Evolutionary conservation across 2,888 invertebrate species (phyloP).

Genomic region (Oligia latruncula): DNA sequence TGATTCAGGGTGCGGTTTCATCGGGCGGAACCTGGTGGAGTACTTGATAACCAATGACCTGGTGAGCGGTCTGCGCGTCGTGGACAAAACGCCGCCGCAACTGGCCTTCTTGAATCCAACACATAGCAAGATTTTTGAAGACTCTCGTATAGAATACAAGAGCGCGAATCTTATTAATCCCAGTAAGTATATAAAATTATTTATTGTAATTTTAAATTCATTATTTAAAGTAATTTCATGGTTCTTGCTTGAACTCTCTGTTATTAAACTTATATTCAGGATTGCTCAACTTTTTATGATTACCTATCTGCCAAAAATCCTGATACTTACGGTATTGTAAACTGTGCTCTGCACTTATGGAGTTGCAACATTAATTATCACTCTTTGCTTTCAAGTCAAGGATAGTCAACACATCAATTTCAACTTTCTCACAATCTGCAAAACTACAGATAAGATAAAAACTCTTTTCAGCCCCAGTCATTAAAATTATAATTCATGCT

Average conservation of each 20-base stretch:
- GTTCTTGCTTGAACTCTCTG: background rate
- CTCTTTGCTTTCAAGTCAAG: constrained; percentile 14
- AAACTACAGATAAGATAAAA: constrained; percentile 51
- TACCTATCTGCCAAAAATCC: background rate
- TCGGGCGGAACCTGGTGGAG: constrained; percentile 96
- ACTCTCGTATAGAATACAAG: constrained; percentile 95
- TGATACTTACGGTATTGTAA: fast-evolving
- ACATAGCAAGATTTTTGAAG: constrained; percentile 93
- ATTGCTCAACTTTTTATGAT: background rate
- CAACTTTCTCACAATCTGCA: constrained; percentile 43
- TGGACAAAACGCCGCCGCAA: constrained; percentile 98
- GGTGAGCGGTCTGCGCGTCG: constrained; percentile 93
- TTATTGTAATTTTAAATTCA: background rate
- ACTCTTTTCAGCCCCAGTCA: constrained; percentile 9
- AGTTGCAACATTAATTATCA: background rate
- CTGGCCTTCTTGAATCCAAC: constrained; percentile 96
- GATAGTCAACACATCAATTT: constrained; percentile 19
- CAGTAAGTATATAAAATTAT: constrained; percentile 90
- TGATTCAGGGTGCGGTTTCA: constrained; percentile 96
- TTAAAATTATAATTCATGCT: background rate
- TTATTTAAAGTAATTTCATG: background rate
- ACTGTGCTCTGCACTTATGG: background rate
- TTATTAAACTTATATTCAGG: background rate
- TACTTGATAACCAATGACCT: constrained; percentile 94
- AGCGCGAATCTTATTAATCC: constrained; percentile 97